These are phyloP conservation scores for Globia sparganii DNA, from an alignment of 2,888 invertebrate species.

Conservation along the genomic window DNA sequence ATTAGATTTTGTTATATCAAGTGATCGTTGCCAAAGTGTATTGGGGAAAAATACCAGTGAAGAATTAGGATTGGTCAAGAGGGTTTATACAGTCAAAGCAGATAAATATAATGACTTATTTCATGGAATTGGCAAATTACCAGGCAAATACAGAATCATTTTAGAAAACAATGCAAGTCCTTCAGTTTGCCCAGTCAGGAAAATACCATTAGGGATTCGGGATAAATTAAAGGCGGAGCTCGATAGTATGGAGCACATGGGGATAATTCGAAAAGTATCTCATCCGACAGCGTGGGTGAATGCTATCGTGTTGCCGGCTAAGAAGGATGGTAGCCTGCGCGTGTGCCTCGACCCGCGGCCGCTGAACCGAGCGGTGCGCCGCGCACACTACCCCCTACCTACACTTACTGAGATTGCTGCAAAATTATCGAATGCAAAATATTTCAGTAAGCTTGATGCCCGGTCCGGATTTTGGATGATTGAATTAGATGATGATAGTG, in stretches of 20 bases:
- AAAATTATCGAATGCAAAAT: no score
- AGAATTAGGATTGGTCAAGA: neutral
- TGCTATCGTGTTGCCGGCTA: no score
- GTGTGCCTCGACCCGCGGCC: no score
- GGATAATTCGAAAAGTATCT: neutral
- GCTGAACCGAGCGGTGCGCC: no score
- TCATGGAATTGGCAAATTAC: conserved; percentile 1
- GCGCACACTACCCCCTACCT: no score
- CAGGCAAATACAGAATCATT: neutral
- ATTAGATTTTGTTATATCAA: neutral
- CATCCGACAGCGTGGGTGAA: conserved; percentile 4
- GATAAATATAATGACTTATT: conserved; percentile 4
- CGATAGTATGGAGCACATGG: neutral
- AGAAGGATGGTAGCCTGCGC: no score
- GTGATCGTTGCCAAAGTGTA: neutral
- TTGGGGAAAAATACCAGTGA: neutral
- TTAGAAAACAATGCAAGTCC: no score
- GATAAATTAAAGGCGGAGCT: neutral
- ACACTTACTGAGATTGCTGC: no score
- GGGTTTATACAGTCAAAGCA: neutral
- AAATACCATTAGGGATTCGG: conserved; percentile 1
- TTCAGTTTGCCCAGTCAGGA: no score
- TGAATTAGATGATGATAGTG: no score
- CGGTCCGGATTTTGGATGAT: no score
- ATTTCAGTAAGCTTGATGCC: no score